Evolutionary conservation across 1,140 invertebrate genomes (phyloP).

Genomic region (Trissolcus basalis): DNA sequence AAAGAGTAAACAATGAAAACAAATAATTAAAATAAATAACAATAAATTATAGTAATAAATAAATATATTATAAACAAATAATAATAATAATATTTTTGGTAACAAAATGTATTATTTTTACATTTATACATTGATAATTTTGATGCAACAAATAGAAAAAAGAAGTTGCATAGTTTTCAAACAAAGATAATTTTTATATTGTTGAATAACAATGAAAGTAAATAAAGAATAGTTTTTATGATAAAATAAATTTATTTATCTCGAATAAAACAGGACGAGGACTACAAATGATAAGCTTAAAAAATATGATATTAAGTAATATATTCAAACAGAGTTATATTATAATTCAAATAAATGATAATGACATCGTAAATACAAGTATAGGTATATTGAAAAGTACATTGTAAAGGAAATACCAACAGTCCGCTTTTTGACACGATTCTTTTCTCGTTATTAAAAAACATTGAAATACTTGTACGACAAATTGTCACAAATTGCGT

Average conservation of each 20-base stretch:
- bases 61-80: too few species aligned
- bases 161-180: too few species aligned
- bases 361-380: constrained; percentile 38
- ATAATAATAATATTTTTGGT: too few species aligned
- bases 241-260: too few species aligned
- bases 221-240: too few species aligned
- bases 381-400: constrained; percentile 31
- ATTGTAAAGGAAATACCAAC: constrained; percentile 47
- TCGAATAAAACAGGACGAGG: too few species aligned
- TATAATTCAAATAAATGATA: constrained; percentile 44
- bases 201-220: too few species aligned
- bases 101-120: too few species aligned
- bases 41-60: too few species aligned
- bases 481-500: constrained; percentile 21
- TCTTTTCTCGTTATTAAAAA: constrained; percentile 25
- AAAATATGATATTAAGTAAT: constrained; percentile 42
- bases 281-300: background rate
- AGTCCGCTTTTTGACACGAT: constrained; percentile 38
- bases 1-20: background rate
- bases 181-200: too few species aligned
- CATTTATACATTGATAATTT: too few species aligned
- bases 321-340: constrained; percentile 52
- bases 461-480: constrained; percentile 39
- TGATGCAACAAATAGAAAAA: too few species aligned
- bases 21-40: background rate